A percentile compares a stretch with the other conserved stretches of the same genome.
These are phyloP conservation scores for rabbit (Oryctolagus cuniculus) DNA, from an alignment of 2,113 vertebrate species.

Conservation along the genomic window DNA sequence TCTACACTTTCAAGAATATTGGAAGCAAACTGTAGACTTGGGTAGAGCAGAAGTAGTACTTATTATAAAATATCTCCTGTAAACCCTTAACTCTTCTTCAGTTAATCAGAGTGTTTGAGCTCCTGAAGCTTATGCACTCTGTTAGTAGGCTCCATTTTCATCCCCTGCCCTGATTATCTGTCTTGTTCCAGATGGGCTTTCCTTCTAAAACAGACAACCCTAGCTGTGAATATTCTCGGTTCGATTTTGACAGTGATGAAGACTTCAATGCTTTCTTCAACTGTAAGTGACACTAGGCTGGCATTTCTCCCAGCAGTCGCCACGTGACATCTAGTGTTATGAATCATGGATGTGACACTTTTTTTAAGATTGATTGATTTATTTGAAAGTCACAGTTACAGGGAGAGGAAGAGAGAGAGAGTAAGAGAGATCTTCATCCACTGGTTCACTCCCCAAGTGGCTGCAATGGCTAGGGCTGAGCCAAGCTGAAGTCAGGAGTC, in stretches of 20 bases:
- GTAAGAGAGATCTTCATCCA: no score
- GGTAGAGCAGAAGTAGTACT: constrained; percentile 12
- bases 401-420: no score
- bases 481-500: no score
- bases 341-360: background rate
- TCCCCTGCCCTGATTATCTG: constrained; percentile 10
- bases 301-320: background rate
- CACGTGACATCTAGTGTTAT: background rate
- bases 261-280: constrained; percentile 97
- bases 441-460: no score
- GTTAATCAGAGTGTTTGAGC: background rate
- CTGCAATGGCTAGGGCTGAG: no score
- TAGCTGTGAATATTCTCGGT: constrained; percentile 95
- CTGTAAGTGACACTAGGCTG: constrained; percentile 88
- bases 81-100: constrained; percentile 8
- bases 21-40: constrained; percentile 8
- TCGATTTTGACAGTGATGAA: constrained; percentile 98
- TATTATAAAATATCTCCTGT: background rate
- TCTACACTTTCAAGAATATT: background rate
- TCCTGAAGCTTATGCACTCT: background rate
- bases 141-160: constrained; percentile 13
- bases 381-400: no score
- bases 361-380: no score
- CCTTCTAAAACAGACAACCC: constrained; percentile 95
- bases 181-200: constrained; percentile 92